Base-by-base conservation (phyloP, 2,113 vertebrate species). In the Syngnathoides biaculeatus region DNA sequence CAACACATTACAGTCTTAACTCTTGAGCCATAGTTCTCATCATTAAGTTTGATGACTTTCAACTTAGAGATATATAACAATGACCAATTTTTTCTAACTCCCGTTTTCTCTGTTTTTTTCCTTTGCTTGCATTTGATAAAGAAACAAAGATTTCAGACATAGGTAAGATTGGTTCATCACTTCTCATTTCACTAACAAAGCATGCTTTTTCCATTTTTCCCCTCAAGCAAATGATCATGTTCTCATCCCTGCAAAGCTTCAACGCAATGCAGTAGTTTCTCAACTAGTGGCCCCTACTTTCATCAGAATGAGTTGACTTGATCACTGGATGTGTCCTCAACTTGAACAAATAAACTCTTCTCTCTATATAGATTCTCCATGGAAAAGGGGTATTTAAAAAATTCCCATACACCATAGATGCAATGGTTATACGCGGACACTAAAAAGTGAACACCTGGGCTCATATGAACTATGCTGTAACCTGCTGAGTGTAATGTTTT, bases 131-230 rank as follows among this genome's bases (percentile, higher is more conserved):
- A 85, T 77, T 92, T 78, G 89, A 85, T 82, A 92, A 94, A 99
- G 97, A 98, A 99, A 99, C 96, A 99, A 99, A 97, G 97, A 99
- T 96, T 98, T 99, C 95, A 96, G 97, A 94, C 97, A 99, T 94
- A 99, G 97, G 97, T 99, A 98, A 99, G 96, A 88, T 80, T 73
- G n/a, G 74, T 39, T 80, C 67, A 80, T 56, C 69, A 19, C 71
- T 68, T 72, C 45, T 19, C 45, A 45, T 66, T 59, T 13, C 30
- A 17, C 26, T 75, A 13, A 65, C 22, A 53, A 19, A n/a, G 8
- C 4, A 5, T 24, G 57, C 20, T 75, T n/a, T 2, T n/a, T 72
- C 40, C 7, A 55, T 17, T 12, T 59, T 58, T 43, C 22, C 11
- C 20, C 8, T 57, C 8, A 35, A 24, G 42, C 12, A 22, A 56